Evolutionary conservation across 2,888 invertebrate species (phyloP), one percentile per base, ranked within the genome.

Genomic region (Trachelus iudaicus): DNA sequence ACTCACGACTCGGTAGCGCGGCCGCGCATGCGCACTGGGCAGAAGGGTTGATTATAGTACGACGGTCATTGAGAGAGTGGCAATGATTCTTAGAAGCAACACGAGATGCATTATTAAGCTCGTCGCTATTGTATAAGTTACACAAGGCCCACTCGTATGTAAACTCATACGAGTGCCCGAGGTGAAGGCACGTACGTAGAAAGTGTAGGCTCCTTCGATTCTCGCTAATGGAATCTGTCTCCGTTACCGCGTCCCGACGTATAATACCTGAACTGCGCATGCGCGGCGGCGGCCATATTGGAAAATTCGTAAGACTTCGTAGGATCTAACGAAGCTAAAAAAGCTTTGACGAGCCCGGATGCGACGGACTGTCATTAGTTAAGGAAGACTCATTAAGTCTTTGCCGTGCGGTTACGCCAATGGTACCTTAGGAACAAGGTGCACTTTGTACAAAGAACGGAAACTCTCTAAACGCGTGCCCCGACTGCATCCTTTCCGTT

Each of bases 51-150:
- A 56, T 56, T 56, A 56, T 56, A 56, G 23, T 23, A 56, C 23
- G 13, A 3, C 71, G 33, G 71, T 34, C 71, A 71, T 71, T 71
- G 76, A 69, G 78, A 76, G 75, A 77, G 78, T 34, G 76, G 76
- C 75, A 74, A 73, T 76, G 79, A 80, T 84, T 84, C 83, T 77
- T 56, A 76, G 84, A 84, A 84, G 84, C 81, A 82, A 84, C 75
- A 68, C 69, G 83, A 84, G 81, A 82, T 79, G 73, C 79, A 80
- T 81, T 81, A 80, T 82, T 80, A 81, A 81, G 81, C 80, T 75
- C 13, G 69, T 15, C 34, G 75, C 69, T 30, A 77, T 69, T 79
- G 78, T 80, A 81, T 82, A 80, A 82, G 76, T 56, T 56, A 56
- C 56, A 56, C 56, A 56, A 56, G 56, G 23, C 15, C 56, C 9